Evolutionary conservation across 2,113 vertebrate genomes (phyloP).

Genomic region (Symphodus melops): DNA sequence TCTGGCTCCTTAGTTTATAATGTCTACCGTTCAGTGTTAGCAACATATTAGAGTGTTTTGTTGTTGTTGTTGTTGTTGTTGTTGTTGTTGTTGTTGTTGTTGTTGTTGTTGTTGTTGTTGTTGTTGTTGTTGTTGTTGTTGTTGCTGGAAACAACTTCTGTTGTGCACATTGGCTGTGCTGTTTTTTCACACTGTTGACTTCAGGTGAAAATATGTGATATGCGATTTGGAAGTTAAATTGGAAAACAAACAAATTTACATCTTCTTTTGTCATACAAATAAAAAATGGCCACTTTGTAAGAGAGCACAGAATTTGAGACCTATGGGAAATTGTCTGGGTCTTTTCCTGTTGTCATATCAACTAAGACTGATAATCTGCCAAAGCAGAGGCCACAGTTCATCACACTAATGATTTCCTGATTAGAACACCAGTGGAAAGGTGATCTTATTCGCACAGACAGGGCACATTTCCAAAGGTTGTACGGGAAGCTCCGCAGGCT

Average conservation of each 20-base stretch:
- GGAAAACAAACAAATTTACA: constrained; percentile 54
- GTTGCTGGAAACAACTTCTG: no score
- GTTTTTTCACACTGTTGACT: constrained; percentile 46
- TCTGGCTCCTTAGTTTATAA: no score
- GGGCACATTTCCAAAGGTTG: constrained; percentile 58
- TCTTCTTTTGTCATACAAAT: constrained; percentile 58
- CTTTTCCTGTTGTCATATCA: constrained; percentile 53
- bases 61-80: no score
- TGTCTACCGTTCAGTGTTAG: no score
- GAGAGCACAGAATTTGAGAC: constrained; percentile 56
- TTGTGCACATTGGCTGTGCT: constrained; percentile 9
- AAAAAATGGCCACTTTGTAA: constrained; percentile 57
- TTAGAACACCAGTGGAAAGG: constrained; percentile 28
- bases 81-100: no score
- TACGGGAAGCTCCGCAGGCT: constrained; percentile 29
- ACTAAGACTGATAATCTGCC: constrained; percentile 43
- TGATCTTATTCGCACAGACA: constrained; percentile 59
- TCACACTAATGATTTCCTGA: constrained; percentile 47
- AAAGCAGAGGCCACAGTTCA: constrained; percentile 29
- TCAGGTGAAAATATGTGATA: constrained; percentile 47
- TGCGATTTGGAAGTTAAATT: neutral
- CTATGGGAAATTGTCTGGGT: constrained; percentile 56
- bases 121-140: no score
- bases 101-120: no score
- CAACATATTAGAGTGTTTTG: no score